Evolutionary conservation across 2,797 vertebrate genomes (phyloP), one percentile per base, ranked within the genome.

Genomic region (Semaprochilodus insignis): DNA sequence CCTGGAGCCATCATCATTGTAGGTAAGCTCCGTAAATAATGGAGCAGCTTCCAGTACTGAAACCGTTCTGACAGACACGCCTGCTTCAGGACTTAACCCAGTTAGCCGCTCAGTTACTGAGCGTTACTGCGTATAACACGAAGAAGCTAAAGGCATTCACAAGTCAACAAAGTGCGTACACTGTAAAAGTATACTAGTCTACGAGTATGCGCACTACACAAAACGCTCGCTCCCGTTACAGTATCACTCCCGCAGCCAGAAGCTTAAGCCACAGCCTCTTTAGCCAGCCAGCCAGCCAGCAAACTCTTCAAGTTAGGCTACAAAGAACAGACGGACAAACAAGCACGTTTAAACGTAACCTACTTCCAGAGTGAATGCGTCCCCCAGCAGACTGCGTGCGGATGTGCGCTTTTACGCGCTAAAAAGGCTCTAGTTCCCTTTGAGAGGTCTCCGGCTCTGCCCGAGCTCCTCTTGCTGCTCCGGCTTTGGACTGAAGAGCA

Each of bases 401-500:
- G 27, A 21, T 40, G 31, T 55, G 60, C 25, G 62, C 21, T 74
- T 74, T 15, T 21, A 13, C 2, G 51, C 21, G 27, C 5, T 52
- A 48, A 44, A 10, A 15, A 3, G 0, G 57, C 59, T 75, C 48
- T 10, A 77, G 55, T 31, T 83, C 86, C 90, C 44, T 87, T 87
- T 90, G 87, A 27, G 21, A 57, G 23, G 2, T 48, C n/a, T 19
- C n/a, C 10, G 21, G 36, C 8, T 59, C 54, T 59, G 51, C 70
- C 40, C 51, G 63, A 52, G 65, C 55, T 67, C 79, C 86, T 71
- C 65, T 83, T 65, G 79, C 66, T 83, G 70, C 83, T 74, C 77
- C 74, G 62, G 69, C 72, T 75, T 52, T 80, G 82, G 86, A 73
- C 84, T 80, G 85, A 82, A 87, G 90, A 81, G 89, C 87, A 77